Conservation (phyloP, 2,113 vertebrate species). For the Eptatretus burgeri region DNA sequence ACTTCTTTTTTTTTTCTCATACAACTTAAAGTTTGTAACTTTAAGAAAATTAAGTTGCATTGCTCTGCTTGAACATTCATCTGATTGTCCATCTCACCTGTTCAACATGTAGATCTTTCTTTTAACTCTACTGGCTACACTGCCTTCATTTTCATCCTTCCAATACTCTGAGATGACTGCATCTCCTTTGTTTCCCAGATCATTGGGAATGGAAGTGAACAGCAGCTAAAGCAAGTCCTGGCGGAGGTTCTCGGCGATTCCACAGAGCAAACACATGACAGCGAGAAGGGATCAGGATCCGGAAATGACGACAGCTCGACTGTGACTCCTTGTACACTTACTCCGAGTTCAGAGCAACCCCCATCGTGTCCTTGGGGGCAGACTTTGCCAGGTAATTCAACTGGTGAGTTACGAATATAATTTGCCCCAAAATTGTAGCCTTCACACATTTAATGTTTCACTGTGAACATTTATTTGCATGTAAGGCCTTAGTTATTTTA, state of each 20-base stretch:
- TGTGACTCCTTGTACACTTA: too few relatives aligned
- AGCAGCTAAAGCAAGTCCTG: constrained; percentile 17
- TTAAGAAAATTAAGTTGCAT: not conserved
- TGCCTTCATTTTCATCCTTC: not conserved
- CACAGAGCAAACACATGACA: not conserved
- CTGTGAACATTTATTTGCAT: too few relatives aligned
- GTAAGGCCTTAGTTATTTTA: too few relatives aligned
- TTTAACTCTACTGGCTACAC: not conserved
- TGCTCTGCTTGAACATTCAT: not conserved
- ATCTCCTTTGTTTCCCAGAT: constrained; percentile 21
- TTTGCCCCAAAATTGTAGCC: too few relatives aligned
- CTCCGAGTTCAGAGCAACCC: too few relatives aligned
- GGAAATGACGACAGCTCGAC: too few relatives aligned
- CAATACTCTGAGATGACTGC: not conserved
- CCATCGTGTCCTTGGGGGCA: not conserved
- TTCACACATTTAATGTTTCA: too few relatives aligned
- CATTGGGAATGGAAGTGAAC: constrained; percentile 46
- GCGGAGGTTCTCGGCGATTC: not conserved
- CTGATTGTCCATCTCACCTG: not conserved
- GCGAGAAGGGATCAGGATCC: too few relatives aligned
- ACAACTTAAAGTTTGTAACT: too few relatives aligned
- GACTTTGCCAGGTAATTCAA: constrained; percentile 9
- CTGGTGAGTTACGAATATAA: constrained; percentile 11
- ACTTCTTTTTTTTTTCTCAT: too few relatives aligned
- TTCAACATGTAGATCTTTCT: not conserved